A percentile compares a stretch with the other conserved stretches of the same genome.
Conservation (phyloP, 2,888 invertebrate species). For the Campoplex capitator region DNA sequence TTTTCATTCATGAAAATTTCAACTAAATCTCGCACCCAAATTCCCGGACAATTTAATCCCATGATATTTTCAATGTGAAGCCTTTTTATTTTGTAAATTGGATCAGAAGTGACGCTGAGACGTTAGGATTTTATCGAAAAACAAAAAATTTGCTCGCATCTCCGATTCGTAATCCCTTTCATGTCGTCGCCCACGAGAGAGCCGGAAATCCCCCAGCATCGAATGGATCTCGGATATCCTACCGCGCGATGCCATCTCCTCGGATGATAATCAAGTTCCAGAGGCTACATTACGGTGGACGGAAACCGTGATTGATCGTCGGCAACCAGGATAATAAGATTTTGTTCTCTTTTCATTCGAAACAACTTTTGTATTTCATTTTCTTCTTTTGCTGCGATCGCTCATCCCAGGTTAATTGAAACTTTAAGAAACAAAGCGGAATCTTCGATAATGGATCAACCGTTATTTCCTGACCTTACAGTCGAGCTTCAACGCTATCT, state of each 20-base stretch:
- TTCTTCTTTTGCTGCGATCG: not conserved
- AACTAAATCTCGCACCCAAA: not conserved
- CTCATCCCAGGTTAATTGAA: not conserved
- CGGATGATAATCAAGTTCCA: conserved; percentile 54
- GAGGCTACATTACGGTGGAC: conserved; percentile 19
- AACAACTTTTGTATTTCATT: not conserved
- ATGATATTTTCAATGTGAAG: too few species aligned
- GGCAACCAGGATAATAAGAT: conserved; percentile 33
- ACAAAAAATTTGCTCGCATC: conserved; percentile 1
- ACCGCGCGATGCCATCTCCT: conserved; percentile 29
- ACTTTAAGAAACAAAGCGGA: not conserved
- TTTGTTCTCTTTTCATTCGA: conserved; percentile 18
- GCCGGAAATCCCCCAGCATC: conserved; percentile 4
- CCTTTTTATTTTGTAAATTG: too few species aligned
- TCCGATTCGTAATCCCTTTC: not conserved
- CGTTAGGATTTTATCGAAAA: not conserved
- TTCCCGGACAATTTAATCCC: too few species aligned
- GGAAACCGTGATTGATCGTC: conserved; percentile 48
- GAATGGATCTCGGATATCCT: not conserved
- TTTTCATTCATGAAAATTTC: not conserved
- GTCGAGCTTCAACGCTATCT: too few species aligned
- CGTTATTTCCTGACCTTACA: not conserved
- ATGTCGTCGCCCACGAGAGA: conserved; percentile 7
- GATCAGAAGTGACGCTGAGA: too few species aligned
- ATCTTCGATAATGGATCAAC: not conserved